phyloP scores from a whole-genome alignment of 2,888 invertebrate species.

The Agapetus fuscipes region DNA sequence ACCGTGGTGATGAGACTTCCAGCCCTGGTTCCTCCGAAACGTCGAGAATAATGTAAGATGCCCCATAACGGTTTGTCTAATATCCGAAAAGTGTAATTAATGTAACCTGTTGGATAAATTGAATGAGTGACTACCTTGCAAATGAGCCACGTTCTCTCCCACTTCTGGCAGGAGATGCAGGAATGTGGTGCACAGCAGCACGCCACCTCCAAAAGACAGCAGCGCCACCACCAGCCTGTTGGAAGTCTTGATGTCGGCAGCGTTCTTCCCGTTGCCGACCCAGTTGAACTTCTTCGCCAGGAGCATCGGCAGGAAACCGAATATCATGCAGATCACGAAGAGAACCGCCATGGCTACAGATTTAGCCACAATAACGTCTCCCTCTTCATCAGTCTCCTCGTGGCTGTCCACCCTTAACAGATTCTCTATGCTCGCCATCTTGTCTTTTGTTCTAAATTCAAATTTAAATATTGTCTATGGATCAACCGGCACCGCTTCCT shows the following conservation, averaged over 20 bases:
- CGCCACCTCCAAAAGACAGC: constrained; percentile 78
- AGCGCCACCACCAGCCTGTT: constrained; percentile 49
- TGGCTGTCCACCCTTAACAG: background rate
- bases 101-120: too few relatives aligned
- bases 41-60: too few relatives aligned
- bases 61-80: too few relatives aligned
- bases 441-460: too few relatives aligned
- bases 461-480: too few relatives aligned
- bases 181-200: constrained; percentile 71
- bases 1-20: too few relatives aligned
- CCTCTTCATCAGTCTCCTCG: constrained; percentile 25
- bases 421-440: too few relatives aligned
- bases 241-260: constrained; percentile 41
- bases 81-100: too few relatives aligned
- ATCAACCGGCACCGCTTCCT: too few relatives aligned
- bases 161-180: constrained; percentile 75
- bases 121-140: constrained; percentile 34
- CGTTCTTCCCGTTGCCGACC: constrained; percentile 36
- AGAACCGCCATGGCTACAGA: constrained; percentile 69
- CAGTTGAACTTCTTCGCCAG: constrained; percentile 57
- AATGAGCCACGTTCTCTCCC: constrained; percentile 52
- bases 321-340: constrained; percentile 61
- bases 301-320: constrained; percentile 65
- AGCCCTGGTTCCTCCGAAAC: too few relatives aligned
- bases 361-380: constrained; percentile 58